Percentiles rank a stretch among this genome's conserved stretches.
Conservation (phyloP, 2,888 invertebrate genomes). For the Anticlea derivata region DNA sequence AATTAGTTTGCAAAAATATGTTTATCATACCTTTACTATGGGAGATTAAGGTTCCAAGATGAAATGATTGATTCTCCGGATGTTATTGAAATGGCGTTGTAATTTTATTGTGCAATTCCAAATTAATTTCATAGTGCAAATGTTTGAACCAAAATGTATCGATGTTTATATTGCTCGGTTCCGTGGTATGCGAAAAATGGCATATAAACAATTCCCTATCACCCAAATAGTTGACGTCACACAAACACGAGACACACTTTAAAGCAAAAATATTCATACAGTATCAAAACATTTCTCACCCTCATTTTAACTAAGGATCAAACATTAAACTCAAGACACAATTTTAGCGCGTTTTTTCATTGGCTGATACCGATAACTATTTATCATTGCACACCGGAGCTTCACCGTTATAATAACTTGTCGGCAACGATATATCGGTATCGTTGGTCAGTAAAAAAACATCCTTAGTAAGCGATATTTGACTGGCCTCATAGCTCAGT, state of each 20-base stretch:
- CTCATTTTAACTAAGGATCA: slow-evolving; percentile 1
- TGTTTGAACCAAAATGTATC: background rate
- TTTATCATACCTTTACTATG: too few relatives aligned
- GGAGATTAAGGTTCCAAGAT: too few relatives aligned
- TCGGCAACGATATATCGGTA: too few relatives aligned
- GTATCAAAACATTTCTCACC: slow-evolving; percentile 13
- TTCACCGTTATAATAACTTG: too few relatives aligned
- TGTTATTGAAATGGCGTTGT: background rate
- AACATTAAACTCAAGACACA: slow-evolving; percentile 9
- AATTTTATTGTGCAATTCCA: background rate
- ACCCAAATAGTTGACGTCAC: slow-evolving; percentile 1
- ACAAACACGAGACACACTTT: background rate
- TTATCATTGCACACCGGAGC: too few relatives aligned
- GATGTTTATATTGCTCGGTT: background rate
- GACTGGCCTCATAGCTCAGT: too few relatives aligned
- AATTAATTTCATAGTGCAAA: background rate
- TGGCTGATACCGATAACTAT: too few relatives aligned
- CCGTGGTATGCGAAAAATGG: background rate
- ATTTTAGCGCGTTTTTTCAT: too few relatives aligned
- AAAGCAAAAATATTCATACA: slow-evolving; percentile 1
- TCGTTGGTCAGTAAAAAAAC: too few relatives aligned
- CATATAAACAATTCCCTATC: background rate
- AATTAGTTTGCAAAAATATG: too few relatives aligned
- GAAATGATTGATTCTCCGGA: too few relatives aligned
- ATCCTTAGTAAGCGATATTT: too few relatives aligned